Evolutionary conservation across 2,888 invertebrate genomes (phyloP).

Genomic region (Ophonus ardosiacus): DNA sequence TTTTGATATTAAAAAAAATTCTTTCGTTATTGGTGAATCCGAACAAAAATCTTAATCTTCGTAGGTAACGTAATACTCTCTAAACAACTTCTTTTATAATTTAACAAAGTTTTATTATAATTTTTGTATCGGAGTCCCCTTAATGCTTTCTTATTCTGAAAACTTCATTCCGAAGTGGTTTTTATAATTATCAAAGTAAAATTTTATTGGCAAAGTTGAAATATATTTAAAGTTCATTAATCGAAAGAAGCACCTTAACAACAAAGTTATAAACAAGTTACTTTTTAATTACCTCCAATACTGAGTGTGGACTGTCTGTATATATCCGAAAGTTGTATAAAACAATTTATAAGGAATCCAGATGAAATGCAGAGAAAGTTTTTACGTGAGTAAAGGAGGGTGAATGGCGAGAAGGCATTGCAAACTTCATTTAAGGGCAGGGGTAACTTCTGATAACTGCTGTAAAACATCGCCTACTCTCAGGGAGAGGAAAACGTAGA

Average conservation of each 20-base stretch:
- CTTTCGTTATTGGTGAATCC: neutral
- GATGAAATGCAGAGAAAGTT: conserved; percentile 4
- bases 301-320: neutral
- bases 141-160: too few species aligned
- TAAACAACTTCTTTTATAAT: too few species aligned
- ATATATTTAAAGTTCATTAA: neutral
- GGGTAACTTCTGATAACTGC: conserved; percentile 5
- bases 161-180: too few species aligned
- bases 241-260: neutral
- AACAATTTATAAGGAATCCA: conserved; percentile 31
- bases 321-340: conserved; percentile 15
- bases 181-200: too few species aligned
- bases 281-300: neutral
- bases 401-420: conserved; percentile 7
- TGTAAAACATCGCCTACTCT: conserved; percentile 4
- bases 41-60: neutral
- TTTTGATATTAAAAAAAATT: too few species aligned
- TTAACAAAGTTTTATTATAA: too few species aligned
- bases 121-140: too few species aligned
- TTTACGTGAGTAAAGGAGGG: neutral
- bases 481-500: neutral
- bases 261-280: neutral
- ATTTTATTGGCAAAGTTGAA: neutral
- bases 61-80: too few species aligned
- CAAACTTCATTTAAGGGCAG: conserved; percentile 22